Conservation (phyloP, 2,888 invertebrate species). For the Pelosia muscerda region DNA sequence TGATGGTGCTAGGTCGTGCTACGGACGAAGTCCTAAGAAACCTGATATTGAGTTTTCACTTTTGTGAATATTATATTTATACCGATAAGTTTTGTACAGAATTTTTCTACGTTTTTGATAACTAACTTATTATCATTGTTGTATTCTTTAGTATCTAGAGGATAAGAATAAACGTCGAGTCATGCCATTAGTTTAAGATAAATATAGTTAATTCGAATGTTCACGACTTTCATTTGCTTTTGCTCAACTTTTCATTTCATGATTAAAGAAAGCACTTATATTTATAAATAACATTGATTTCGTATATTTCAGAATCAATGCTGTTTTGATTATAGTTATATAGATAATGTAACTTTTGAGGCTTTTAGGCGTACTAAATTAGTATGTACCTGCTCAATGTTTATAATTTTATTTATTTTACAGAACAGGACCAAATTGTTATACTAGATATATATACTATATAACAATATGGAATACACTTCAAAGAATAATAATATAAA, state of each 20-base stretch:
- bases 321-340: slow-evolving; percentile 37
- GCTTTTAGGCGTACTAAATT: slow-evolving; percentile 47
- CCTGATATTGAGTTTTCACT: slow-evolving; percentile 74
- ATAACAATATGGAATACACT: background rate
- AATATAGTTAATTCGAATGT: slow-evolving; percentile 58
- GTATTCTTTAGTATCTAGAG: slow-evolving; percentile 62
- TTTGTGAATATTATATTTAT: slow-evolving; percentile 74
- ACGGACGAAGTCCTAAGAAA: slow-evolving; percentile 79
- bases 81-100: slow-evolving; percentile 79
- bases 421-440: background rate
- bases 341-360: slow-evolving; percentile 46
- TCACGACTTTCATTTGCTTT: slow-evolving; percentile 44
- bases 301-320: slow-evolving; percentile 35
- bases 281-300: slow-evolving; percentile 45
- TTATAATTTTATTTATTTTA: slow-evolving; percentile 32
- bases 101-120: slow-evolving; percentile 59
- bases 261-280: slow-evolving; percentile 24
- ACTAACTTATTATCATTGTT: slow-evolving; percentile 53
- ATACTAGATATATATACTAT: background rate
- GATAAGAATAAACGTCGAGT: slow-evolving; percentile 78
- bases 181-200: slow-evolving; percentile 84
- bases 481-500: background rate
- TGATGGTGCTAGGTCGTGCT: slow-evolving; percentile 85
- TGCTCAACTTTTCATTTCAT: slow-evolving; percentile 46
- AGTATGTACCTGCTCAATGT: slow-evolving; percentile 51